A percentile compares a stretch with the other conserved stretches of the same genome.
phyloP scores from a whole-genome alignment of 37 sponge, comb jelly and placozoan species.

The Theonella swinhoei region DNA sequence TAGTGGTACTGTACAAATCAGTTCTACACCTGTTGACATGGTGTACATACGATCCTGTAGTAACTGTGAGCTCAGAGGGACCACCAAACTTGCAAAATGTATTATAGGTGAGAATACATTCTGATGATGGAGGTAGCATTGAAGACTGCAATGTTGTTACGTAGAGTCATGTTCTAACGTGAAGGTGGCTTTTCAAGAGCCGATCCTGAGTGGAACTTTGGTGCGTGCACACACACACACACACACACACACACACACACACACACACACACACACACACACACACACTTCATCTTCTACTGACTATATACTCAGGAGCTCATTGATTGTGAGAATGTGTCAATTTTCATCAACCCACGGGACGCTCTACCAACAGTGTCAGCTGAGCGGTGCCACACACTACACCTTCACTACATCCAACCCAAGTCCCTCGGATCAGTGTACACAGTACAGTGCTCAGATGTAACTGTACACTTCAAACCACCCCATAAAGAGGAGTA shows the following conservation, averaged over 20 bases:
- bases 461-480: slow-evolving; percentile 55
- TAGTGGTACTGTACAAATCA: slow-evolving; percentile 35
- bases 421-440: slow-evolving; percentile 48
- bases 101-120: slow-evolving; percentile 77
- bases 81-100: slow-evolving; percentile 56
- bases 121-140: no score
- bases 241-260: background rate
- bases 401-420: slow-evolving; percentile 51
- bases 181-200: slow-evolving; percentile 44
- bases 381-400: slow-evolving; percentile 40
- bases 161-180: slow-evolving; percentile 58
- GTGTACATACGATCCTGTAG: slow-evolving; percentile 61
- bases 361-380: slow-evolving; percentile 62
- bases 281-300: background rate
- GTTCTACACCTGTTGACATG: slow-evolving; percentile 43
- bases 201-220: slow-evolving; percentile 55
- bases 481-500: slow-evolving; percentile 55
- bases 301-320: no score
- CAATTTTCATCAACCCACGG: slow-evolving; percentile 42
- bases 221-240: no score
- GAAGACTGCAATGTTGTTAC: no score
- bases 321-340: slow-evolving; percentile 32
- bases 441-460: slow-evolving; percentile 47
- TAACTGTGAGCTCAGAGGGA: slow-evolving; percentile 31
- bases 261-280: background rate